Evolutionary conservation across 2,797 vertebrate genomes (phyloP).

Genomic region (Spea hammondii): DNA sequence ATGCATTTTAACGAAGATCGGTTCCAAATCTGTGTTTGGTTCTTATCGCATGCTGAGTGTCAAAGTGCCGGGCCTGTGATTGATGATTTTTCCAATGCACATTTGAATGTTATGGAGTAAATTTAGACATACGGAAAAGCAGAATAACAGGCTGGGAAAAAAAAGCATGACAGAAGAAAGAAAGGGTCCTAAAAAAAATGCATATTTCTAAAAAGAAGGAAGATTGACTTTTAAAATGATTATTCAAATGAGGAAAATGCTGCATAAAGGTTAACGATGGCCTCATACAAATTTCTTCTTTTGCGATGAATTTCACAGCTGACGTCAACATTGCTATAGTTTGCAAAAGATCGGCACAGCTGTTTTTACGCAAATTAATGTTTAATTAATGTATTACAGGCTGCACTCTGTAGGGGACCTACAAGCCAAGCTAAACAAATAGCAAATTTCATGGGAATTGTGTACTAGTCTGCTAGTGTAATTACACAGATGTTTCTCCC

Average conservation of each 20-base stretch:
- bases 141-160: slow-evolving; percentile 5
- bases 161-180: slow-evolving; percentile 6
- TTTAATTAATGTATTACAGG: slow-evolving; percentile 37
- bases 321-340: slow-evolving; percentile 19
- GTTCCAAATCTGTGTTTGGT: slow-evolving; percentile 17
- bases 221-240: slow-evolving; percentile 35
- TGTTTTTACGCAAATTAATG: slow-evolving; percentile 38
- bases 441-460: slow-evolving; percentile 23
- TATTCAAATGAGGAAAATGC: slow-evolving; percentile 26
- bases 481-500: slow-evolving; percentile 34
- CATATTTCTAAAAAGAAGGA: slow-evolving; percentile 21
- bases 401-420: slow-evolving; percentile 7
- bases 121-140: slow-evolving; percentile 37
- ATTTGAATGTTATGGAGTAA: slow-evolving; percentile 37
- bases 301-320: slow-evolving; percentile 20
- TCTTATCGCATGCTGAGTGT: slow-evolving; percentile 24
- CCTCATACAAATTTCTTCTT: slow-evolving; percentile 9
- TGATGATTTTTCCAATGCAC: slow-evolving; percentile 37
- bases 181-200: slow-evolving; percentile 21
- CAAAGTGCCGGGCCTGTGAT: slow-evolving; percentile 39
- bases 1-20: slow-evolving; percentile 24
- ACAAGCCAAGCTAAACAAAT: slow-evolving; percentile 23
- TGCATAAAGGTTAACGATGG: slow-evolving; percentile 14
- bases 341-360: slow-evolving; percentile 24
- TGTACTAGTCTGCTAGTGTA: slow-evolving; percentile 11